A percentile compares a stretch with the other conserved stretches of the same genome.
These are phyloP conservation scores for Drosophila atripex DNA, from an alignment of 2,888 invertebrate genomes.

Conservation along the genomic window DNA sequence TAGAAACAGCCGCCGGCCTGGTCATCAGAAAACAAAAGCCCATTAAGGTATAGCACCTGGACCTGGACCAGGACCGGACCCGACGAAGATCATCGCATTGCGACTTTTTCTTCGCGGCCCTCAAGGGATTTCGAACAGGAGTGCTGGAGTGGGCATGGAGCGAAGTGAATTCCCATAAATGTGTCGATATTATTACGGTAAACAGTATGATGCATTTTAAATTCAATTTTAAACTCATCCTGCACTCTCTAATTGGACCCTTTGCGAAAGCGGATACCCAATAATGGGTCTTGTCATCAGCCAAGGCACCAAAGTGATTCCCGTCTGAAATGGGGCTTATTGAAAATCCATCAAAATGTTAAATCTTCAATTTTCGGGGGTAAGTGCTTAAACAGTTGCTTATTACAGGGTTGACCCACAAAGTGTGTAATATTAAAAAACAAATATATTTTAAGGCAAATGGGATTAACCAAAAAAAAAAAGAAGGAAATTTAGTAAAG, in stretches of 20 bases:
- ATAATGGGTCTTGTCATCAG: conserved; percentile 56
- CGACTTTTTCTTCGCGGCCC: conserved; percentile 37
- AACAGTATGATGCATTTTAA: conserved; percentile 77
- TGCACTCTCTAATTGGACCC: conserved; percentile 65
- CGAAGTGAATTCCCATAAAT: conserved; percentile 56
- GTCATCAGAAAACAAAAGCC: conserved; percentile 58
- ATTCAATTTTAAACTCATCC: conserved; percentile 67
- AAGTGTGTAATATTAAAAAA: conserved; percentile 27
- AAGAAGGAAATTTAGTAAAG: conserved; percentile 26
- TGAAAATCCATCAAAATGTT: conserved; percentile 65
- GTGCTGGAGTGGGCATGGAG: neutral
- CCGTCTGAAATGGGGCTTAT: conserved; percentile 54
- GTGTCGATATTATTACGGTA: conserved; percentile 80
- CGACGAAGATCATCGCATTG: conserved; percentile 18
- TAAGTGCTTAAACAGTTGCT: conserved; percentile 64
- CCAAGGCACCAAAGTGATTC: conserved; percentile 53
- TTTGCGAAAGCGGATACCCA: conserved; percentile 39
- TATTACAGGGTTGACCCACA: conserved; percentile 49
- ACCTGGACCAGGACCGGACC: conserved; percentile 9
- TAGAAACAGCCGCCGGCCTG: conserved; percentile 35
- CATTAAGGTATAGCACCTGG: conserved; percentile 77
- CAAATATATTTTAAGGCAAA: conserved; percentile 21
- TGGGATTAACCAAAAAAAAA: conserved; percentile 16
- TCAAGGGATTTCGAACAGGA: conserved; percentile 5
- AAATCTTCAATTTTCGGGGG: conserved; percentile 37